These are phyloP conservation scores for Xiphias gladius DNA, from an alignment of 2,113 vertebrate species.

Conservation along the genomic window DNA sequence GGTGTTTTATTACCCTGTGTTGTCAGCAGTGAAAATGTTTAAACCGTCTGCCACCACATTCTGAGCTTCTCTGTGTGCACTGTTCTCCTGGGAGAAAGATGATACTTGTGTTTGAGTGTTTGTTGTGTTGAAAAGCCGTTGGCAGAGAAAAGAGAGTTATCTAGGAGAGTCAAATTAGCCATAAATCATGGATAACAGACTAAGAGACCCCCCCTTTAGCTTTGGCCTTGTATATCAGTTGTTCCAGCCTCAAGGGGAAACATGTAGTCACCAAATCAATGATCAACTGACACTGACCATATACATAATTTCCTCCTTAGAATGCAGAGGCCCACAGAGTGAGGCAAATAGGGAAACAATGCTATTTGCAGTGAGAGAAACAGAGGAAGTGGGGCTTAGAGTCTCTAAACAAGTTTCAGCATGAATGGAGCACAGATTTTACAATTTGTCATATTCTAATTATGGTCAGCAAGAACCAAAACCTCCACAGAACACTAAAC, in stretches of 20 bases:
- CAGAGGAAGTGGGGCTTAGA: constrained; percentile 5
- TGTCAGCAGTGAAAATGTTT: constrained; percentile 78
- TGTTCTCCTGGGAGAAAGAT: constrained; percentile 76
- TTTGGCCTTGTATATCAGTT: constrained; percentile 73
- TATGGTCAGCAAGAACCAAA: constrained; percentile 23
- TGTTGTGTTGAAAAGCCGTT: constrained; percentile 80
- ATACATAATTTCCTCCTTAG: constrained; percentile 72
- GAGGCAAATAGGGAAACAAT: constrained; percentile 38
- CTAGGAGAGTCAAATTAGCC: constrained; percentile 70
- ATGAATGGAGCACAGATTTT: constrained; percentile 16
- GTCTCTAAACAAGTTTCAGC: constrained; percentile 16
- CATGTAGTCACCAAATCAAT: constrained; percentile 80
- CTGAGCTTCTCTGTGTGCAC: constrained; percentile 64
- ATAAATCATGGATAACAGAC: constrained; percentile 76
- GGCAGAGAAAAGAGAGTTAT: constrained; percentile 70
- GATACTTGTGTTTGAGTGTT: constrained; percentile 79
- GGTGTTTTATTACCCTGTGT: constrained; percentile 76
- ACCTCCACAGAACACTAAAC: not conserved
- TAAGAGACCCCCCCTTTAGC: constrained; percentile 63
- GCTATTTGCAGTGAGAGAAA: constrained; percentile 16
- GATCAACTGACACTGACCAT: constrained; percentile 75
- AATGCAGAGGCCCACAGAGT: constrained; percentile 40
- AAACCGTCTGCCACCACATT: constrained; percentile 74
- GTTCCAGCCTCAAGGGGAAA: constrained; percentile 71
- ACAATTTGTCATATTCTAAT: constrained; percentile 20